A percentile compares a stretch with the other conserved stretches of the same genome.
phyloP scores from a whole-genome alignment of 2,797 vertebrate species.

The Neostethus bicornis region DNA sequence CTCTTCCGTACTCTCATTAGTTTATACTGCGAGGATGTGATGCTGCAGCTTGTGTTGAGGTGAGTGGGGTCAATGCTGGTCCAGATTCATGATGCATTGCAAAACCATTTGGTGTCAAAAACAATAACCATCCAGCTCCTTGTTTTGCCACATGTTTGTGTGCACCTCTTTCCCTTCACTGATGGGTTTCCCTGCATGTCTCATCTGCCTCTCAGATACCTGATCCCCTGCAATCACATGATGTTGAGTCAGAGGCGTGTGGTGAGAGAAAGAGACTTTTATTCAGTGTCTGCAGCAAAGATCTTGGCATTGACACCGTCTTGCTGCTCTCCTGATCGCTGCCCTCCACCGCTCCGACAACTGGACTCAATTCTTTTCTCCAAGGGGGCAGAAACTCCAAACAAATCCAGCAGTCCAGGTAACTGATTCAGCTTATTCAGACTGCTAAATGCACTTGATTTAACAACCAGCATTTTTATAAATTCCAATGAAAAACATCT shows the following conservation, averaged over 20 bases:
- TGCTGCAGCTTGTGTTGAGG: conserved; percentile 95
- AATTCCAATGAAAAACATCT: no score
- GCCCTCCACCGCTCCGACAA: conserved; percentile 85
- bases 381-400: conserved; percentile 72
- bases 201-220: conserved; percentile 82
- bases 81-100: conserved; percentile 8
- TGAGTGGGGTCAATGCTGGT: conserved; percentile 65
- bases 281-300: conserved; percentile 92
- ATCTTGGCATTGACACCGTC: conserved; percentile 90
- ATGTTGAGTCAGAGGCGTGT: conserved; percentile 94
- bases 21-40: conserved; percentile 97
- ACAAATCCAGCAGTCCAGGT: conserved; percentile 51
- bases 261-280: conserved; percentile 93
- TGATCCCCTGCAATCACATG: conserved; percentile 98
- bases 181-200: conserved; percentile 39
- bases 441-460: no score
- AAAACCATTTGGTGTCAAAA: conserved; percentile 44
- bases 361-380: conserved; percentile 90
- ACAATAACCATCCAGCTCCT: conserved; percentile 30
- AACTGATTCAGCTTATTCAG: no score
- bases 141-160: conserved; percentile 27
- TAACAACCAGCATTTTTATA: no score
- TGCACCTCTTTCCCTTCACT: conserved; percentile 1
- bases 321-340: conserved; percentile 89
- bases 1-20: conserved; percentile 95